Conservation (phyloP, 2,888 invertebrate genomes). For the Oscheius sp. region DNA sequence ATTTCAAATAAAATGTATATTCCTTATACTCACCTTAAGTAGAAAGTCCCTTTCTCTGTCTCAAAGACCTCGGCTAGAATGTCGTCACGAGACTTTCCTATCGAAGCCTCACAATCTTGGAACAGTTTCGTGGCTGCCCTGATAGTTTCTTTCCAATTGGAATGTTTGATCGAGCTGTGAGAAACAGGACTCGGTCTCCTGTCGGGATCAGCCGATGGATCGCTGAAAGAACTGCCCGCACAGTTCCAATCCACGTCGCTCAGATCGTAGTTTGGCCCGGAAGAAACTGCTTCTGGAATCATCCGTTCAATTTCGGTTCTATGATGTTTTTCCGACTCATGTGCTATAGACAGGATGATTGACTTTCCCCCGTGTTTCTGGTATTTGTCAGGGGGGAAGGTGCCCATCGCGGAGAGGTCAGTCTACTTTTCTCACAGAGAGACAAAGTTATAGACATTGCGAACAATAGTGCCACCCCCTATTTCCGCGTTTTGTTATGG, state of each 20-base stretch:
- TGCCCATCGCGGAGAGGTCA: no score
- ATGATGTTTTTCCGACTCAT: no score
- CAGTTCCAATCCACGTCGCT: constrained; percentile 28
- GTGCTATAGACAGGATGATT: no score
- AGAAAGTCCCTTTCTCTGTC: constrained; percentile 53
- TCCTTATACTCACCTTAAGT: constrained; percentile 34
- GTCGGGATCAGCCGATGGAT: not conserved
- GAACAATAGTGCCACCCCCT: no score
- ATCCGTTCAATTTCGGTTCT: no score
- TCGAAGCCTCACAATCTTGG: constrained; percentile 46
- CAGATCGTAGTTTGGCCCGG: constrained; percentile 28
- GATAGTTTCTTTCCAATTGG: constrained; percentile 45
- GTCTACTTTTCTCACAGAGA: no score
- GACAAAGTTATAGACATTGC: no score
- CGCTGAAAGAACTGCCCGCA: constrained; percentile 15
- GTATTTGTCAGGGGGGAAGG: no score
- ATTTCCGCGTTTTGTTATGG: no score
- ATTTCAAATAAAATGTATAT: not conserved
- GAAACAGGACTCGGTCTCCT: constrained; percentile 3
- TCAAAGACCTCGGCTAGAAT: constrained; percentile 49
- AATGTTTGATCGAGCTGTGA: not conserved
- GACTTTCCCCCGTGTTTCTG: no score
- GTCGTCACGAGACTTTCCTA: constrained; percentile 39
- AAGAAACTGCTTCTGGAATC: constrained; percentile 16
- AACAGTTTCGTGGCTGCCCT: constrained; percentile 39